phyloP scores from a whole-genome alignment of 2,888 invertebrate species.

The Drosophila helvetica region DNA sequence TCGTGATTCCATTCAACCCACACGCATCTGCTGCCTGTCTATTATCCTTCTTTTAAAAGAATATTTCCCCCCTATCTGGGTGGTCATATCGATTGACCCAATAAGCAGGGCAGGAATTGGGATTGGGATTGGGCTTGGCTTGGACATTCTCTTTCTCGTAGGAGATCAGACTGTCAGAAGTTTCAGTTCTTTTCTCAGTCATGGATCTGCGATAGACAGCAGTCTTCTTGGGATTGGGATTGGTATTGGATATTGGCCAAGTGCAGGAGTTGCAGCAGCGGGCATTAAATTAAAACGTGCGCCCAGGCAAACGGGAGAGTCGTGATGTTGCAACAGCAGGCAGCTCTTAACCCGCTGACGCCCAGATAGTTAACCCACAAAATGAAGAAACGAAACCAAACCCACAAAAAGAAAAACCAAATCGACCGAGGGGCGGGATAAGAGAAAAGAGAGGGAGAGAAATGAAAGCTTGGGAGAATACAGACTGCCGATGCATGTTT shows the following conservation, averaged over 20 bases:
- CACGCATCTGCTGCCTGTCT: constrained; percentile 7
- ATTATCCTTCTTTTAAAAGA: background rate
- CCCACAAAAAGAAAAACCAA: constrained; percentile 1
- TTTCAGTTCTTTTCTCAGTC: constrained; percentile 16
- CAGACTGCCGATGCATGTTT: background rate
- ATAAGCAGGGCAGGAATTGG: constrained; percentile 10
- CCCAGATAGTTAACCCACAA: constrained; percentile 73
- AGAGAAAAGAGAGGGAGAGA: background rate
- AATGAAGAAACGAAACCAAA: constrained; percentile 19
- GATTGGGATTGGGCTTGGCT: constrained; percentile 15
- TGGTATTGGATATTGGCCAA: constrained; percentile 48
- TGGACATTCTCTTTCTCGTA: background rate
- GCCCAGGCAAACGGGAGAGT: constrained; percentile 27
- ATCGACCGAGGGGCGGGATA: background rate
- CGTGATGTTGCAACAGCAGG: constrained; percentile 48
- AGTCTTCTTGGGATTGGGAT: background rate
- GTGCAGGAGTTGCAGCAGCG: constrained; percentile 42
- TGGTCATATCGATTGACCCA: constrained; percentile 37
- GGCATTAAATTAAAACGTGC: constrained; percentile 69
- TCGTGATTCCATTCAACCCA: background rate
- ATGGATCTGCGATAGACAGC: constrained; percentile 23
- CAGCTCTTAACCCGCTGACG: constrained; percentile 62
- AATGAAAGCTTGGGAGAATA: background rate
- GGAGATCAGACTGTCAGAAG: constrained; percentile 18
- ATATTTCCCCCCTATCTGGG: background rate